phyloP scores from a whole-genome alignment of 2,888 invertebrate genomes.

The Netelia inedita region DNA sequence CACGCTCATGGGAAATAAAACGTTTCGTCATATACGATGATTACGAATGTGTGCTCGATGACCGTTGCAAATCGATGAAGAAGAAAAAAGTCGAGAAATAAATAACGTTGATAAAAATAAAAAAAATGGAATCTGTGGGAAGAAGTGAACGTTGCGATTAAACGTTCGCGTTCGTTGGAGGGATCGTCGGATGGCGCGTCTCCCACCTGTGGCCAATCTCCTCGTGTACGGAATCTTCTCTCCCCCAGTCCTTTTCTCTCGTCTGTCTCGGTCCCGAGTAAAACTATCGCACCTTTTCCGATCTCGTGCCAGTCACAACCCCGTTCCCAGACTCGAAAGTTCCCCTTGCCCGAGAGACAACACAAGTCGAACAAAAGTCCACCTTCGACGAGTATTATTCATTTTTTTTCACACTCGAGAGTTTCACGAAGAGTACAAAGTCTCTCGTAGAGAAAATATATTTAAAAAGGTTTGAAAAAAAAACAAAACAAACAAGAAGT shows the following conservation, averaged over 20 bases:
- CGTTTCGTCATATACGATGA: slow-evolving; percentile 37
- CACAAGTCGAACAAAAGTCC: slow-evolving; percentile 19
- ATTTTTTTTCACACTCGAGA: slow-evolving; percentile 27
- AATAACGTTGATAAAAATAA: neutral
- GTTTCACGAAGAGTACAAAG: slow-evolving; percentile 24
- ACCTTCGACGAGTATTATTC: slow-evolving; percentile 23
- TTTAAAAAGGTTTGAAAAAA: slow-evolving; percentile 1
- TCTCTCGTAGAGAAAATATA: neutral
- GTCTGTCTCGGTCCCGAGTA: slow-evolving; percentile 72
- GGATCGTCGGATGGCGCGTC: slow-evolving; percentile 63
- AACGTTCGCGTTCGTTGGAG: slow-evolving; percentile 55
- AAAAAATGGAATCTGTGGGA: slow-evolving; percentile 60
- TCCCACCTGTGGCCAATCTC: slow-evolving; percentile 77
- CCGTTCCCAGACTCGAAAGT: slow-evolving; percentile 79
- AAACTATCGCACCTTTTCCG: slow-evolving; percentile 83
- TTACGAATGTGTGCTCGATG: slow-evolving; percentile 22
- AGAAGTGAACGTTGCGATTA: slow-evolving; percentile 65
- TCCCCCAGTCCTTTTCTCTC: slow-evolving; percentile 50
- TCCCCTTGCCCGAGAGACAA: slow-evolving; percentile 55
- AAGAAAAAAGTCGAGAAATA: slow-evolving; percentile 20
- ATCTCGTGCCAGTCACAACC: slow-evolving; percentile 83
- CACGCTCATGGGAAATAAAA: neutral
- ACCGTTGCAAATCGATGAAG: slow-evolving; percentile 19
- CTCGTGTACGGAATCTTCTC: slow-evolving; percentile 65
- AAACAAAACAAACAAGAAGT: neutral